Base-by-base conservation (phyloP, 92 coral and sea anemone genomes). In the Nematostella vectensis region DNA sequence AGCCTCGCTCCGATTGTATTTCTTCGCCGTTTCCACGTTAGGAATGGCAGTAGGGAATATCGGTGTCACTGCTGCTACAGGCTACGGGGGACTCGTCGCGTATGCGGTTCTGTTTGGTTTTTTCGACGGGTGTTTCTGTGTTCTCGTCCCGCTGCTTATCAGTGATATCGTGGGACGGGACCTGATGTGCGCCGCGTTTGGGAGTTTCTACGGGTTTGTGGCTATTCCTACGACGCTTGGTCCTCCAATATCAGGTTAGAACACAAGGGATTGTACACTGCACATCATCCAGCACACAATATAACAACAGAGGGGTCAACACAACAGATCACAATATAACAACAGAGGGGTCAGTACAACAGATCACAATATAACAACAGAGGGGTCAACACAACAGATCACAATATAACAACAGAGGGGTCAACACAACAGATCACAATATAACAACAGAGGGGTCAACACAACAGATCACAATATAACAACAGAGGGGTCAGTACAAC, bases 101-200 rank as follows among this genome's bases (percentile, higher is more conserved):
- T 85, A 75, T 33, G 63, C 95, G 11, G 31, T 80, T 59, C 50
- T 63, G 16, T 70, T 68, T 54, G 95, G 95, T 9, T 85, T 85
- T 54, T 85, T 80, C 52, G 95, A 85, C 53, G 95, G 95, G 0
- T 78, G 79, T 38, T 63, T 85, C 43, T 88, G 80, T n/a, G 83
- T 85, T 12, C 52, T 69, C 39, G 64, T 85, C 18, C 95, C 95
- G 3, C 54, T 80, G 15, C 70, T 85, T 29, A 77, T 86, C 0
- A 51, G 75, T 30, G 73, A 74, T 49, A 81, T 85, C 6, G 95
- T 85, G 43, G 95, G 95, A 2, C 72, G 57, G 48, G 80, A 75
- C 16, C 79, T 70, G 40, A 67, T 76, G 80, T 76, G 83, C 1
- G 58, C 67, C 48, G 88, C 95, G 1, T 29, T 75, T 21, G 95